Evolutionary conservation across 2,888 invertebrate species (phyloP).

Genomic region (Busseola fusca): DNA sequence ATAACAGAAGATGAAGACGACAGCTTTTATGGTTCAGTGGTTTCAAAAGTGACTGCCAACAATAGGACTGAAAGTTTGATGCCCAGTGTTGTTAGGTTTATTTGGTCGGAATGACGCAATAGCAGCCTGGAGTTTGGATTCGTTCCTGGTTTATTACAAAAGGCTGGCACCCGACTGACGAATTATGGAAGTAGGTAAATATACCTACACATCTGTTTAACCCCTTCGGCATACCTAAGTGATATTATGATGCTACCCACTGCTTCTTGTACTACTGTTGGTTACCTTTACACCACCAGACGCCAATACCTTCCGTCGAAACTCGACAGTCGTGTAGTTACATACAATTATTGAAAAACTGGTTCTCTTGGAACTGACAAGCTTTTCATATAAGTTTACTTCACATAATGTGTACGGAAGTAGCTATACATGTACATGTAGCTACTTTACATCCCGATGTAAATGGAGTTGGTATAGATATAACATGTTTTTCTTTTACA

Average conservation of each 20-base stretch:
- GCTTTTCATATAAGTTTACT: conserved; percentile 3
- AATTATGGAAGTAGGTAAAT: background rate
- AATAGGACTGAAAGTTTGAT: background rate
- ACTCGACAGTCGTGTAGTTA: conserved; percentile 8
- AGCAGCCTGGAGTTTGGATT: background rate
- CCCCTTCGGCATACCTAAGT: too few relatives aligned
- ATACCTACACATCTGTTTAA: too few relatives aligned
- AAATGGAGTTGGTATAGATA: conserved; percentile 2
- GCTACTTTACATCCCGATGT: conserved; percentile 7
- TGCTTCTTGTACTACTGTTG: too few relatives aligned
- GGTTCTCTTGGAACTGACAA: conserved; percentile 4
- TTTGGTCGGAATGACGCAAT: too few relatives aligned
- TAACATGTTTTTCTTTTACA: conserved; percentile 27
- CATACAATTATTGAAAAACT: conserved; percentile 8
- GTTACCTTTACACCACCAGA: background rate
- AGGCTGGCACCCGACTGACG: background rate
- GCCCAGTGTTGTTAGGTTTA: background rate
- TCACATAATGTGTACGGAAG: background rate
- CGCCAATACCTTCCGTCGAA: background rate
- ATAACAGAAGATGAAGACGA: background rate
- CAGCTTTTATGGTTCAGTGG: too few relatives aligned
- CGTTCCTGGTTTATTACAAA: background rate
- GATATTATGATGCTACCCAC: background rate
- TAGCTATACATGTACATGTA: background rate
- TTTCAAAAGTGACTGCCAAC: background rate